phyloP scores from a whole-genome alignment of 2,113 vertebrate species.

The Ameiurus melas region DNA sequence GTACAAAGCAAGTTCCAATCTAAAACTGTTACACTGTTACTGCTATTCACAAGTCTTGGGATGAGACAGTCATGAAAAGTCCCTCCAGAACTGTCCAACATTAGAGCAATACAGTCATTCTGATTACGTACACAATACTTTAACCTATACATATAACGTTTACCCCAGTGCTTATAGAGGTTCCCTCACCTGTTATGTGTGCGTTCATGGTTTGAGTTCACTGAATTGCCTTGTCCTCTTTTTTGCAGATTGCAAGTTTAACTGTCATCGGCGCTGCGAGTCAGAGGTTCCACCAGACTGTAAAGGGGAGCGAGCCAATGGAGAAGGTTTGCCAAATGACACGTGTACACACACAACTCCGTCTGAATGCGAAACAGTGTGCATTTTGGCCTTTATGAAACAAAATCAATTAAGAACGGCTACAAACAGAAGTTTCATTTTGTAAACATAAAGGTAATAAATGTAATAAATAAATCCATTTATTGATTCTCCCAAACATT shows the following conservation, averaged over 20 bases:
- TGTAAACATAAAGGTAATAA: not conserved
- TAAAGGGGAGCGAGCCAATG: constrained; percentile 71
- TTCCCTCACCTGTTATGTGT: not conserved
- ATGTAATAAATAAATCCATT: not conserved
- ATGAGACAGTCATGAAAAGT: too few species aligned
- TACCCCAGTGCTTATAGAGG: not conserved
- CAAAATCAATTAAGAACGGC: too few species aligned
- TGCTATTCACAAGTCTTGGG: too few species aligned
- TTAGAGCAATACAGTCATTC: too few species aligned
- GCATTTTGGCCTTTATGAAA: not conserved
- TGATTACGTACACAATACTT: too few species aligned
- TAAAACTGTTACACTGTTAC: too few species aligned
- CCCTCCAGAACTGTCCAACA: too few species aligned
- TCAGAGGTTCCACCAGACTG: constrained; percentile 77
- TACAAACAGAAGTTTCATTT: not conserved
- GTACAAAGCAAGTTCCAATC: too few species aligned
- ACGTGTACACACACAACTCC: not conserved
- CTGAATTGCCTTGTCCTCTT: not conserved
- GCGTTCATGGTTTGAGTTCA: not conserved
- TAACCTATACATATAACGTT: too few species aligned
- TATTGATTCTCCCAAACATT: too few species aligned
- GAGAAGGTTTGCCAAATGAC: constrained; percentile 58
- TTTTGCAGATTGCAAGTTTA: constrained; percentile 82
- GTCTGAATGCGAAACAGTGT: not conserved
- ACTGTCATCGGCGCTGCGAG: constrained; percentile 81